phyloP scores from a whole-genome alignment of 2,888 invertebrate species.

The Aleiodes testaceus region DNA sequence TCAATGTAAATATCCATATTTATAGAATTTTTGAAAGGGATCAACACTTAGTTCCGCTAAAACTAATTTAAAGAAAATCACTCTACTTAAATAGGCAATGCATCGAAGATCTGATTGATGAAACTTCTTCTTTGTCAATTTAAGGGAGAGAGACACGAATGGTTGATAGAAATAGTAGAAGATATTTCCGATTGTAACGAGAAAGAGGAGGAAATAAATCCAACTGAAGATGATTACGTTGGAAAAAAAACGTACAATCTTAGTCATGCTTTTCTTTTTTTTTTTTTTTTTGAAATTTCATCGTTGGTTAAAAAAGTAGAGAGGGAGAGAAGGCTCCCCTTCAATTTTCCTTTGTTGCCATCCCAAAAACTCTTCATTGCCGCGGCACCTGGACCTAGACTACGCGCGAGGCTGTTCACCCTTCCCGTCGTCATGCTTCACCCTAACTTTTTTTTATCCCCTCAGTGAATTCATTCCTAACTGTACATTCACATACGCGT shows the following conservation, averaged over 20 bases:
- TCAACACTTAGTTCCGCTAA: no score
- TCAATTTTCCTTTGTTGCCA: slow-evolving; percentile 48
- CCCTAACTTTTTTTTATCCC: slow-evolving; percentile 54
- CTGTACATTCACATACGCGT: slow-evolving; percentile 19
- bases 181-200: no score
- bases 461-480: slow-evolving; percentile 40
- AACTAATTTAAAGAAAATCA: not conserved
- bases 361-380: slow-evolving; percentile 49
- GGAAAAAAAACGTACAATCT: not conserved
- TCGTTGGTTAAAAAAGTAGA: not conserved
- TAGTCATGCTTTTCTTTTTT: not conserved
- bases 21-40: slow-evolving; percentile 27
- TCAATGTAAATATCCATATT: slow-evolving; percentile 18
- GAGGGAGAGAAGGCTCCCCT: slow-evolving; percentile 6
- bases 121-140: no score
- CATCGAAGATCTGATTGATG: not conserved
- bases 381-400: slow-evolving; percentile 58
- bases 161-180: no score
- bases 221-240: no score
- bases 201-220: no score
- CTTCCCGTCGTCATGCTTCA: slow-evolving; percentile 57
- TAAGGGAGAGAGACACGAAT: no score
- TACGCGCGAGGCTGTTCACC: slow-evolving; percentile 58
- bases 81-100: not conserved
- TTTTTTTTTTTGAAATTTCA: not conserved